A percentile compares a stretch with the other conserved stretches of the same genome.
Conservation (phyloP, 1,140 invertebrate species). For the Chironomus tepperi region DNA sequence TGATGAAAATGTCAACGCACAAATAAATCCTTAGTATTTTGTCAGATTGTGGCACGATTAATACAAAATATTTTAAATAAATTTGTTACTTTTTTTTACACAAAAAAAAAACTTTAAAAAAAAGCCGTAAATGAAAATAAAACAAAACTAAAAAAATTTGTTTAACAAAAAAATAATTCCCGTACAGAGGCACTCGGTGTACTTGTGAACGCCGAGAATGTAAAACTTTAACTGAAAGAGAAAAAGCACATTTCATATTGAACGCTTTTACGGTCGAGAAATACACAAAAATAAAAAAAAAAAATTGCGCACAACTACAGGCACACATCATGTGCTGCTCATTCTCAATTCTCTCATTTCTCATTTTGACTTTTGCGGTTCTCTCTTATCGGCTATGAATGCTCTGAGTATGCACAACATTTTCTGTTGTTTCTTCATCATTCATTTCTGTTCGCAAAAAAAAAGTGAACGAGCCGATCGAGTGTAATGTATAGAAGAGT, state of each 20-base stretch:
- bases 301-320: constrained; percentile 2
- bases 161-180: neutral
- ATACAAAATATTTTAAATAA: too few relatives aligned
- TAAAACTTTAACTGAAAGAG: constrained; percentile 13
- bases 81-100: too few relatives aligned
- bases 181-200: neutral
- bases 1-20: neutral
- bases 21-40: neutral
- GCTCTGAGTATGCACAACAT: too few relatives aligned
- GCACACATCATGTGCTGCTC: neutral
- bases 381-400: too few relatives aligned
- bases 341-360: neutral
- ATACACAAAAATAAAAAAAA: constrained; percentile 3
- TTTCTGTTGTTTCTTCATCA: too few relatives aligned
- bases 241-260: constrained; percentile 20
- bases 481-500: constrained; percentile 5
- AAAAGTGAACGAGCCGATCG: neutral
- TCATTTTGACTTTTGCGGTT: too few relatives aligned
- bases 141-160: neutral
- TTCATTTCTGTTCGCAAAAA: neutral
- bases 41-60: too few relatives aligned
- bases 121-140: neutral
- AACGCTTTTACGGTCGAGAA: neutral
- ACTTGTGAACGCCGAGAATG: neutral
- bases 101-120: neutral